Conservation (phyloP, 2,888 invertebrate species). For the Oxystoma pomonae region DNA sequence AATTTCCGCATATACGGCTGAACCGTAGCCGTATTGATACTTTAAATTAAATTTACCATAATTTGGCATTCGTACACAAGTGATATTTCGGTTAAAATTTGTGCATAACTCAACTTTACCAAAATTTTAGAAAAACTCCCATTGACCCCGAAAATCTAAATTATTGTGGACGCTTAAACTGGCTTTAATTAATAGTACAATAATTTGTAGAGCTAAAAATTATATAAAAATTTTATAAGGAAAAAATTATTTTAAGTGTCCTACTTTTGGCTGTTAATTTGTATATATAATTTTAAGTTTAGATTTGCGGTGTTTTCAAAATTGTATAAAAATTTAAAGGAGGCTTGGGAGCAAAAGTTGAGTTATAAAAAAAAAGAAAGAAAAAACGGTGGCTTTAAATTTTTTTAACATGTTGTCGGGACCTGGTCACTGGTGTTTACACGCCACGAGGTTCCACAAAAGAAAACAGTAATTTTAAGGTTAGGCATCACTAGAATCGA, state of each 20-base stretch:
- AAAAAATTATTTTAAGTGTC: slow-evolving; percentile 21
- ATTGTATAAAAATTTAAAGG: background rate
- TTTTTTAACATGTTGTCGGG: slow-evolving; percentile 40
- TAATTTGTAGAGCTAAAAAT: slow-evolving; percentile 21
- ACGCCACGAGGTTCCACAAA: slow-evolving; percentile 43
- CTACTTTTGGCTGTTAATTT: slow-evolving; percentile 15
- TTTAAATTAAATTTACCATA: slow-evolving; percentile 45
- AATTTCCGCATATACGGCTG: slow-evolving; percentile 48
- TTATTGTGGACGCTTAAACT: slow-evolving; percentile 20
- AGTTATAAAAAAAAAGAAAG: slow-evolving; percentile 34
- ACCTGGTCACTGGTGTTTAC: slow-evolving; percentile 47
- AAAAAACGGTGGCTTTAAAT: slow-evolving; percentile 36
- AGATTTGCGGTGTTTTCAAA: slow-evolving; percentile 11
- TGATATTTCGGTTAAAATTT: slow-evolving; percentile 46
- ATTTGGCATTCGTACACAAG: slow-evolving; percentile 46
- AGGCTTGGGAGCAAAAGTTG: slow-evolving; percentile 25
- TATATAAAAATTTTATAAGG: slow-evolving; percentile 20
- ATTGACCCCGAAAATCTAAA: slow-evolving; percentile 11
- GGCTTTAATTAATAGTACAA: slow-evolving; percentile 25
- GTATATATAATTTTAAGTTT: slow-evolving; percentile 19
- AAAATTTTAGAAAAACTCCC: slow-evolving; percentile 2
- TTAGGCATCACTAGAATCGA: slow-evolving; percentile 52
- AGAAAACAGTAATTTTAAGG: slow-evolving; percentile 44
- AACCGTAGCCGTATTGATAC: slow-evolving; percentile 43
- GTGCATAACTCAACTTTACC: slow-evolving; percentile 20